phyloP scores from a whole-genome alignment of 23 tunicate genomes.

The Ascidia mentula region DNA sequence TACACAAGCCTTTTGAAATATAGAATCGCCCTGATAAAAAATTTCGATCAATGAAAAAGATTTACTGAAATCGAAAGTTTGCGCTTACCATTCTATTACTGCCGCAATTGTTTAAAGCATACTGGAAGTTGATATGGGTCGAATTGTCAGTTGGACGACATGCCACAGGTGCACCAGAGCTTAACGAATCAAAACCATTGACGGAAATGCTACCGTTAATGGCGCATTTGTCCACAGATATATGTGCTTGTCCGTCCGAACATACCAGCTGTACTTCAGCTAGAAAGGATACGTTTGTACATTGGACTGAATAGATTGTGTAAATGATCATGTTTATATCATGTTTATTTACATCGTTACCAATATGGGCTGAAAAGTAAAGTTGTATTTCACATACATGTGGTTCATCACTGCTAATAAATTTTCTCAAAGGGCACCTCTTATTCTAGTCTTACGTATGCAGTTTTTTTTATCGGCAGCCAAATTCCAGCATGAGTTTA shows the following conservation, averaged over 20 bases:
- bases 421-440: too few species aligned
- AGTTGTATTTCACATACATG: too few species aligned
- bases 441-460: conserved; percentile 33
- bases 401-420: too few species aligned
- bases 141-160: not conserved
- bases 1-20: too few species aligned
- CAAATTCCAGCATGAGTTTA: conserved; percentile 21
- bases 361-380: too few species aligned
- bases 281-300: not conserved
- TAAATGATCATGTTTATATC: too few species aligned
- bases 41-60: too few species aligned
- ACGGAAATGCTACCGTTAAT: not conserved
- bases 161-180: not conserved
- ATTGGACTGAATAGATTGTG: too few species aligned
- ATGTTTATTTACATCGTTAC: too few species aligned
- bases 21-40: too few species aligned
- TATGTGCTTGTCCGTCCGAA: not conserved
- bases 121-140: conserved; percentile 4
- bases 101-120: conserved; percentile 3
- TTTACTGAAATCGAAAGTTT: too few species aligned
- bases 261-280: not conserved
- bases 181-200: not conserved
- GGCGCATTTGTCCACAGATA: conserved; percentile 17
- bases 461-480: conserved; percentile 24
- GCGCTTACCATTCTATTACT: not conserved